Conservation (phyloP, 92 coral and sea anemone species). For the Epizoanthus rinbou region DNA sequence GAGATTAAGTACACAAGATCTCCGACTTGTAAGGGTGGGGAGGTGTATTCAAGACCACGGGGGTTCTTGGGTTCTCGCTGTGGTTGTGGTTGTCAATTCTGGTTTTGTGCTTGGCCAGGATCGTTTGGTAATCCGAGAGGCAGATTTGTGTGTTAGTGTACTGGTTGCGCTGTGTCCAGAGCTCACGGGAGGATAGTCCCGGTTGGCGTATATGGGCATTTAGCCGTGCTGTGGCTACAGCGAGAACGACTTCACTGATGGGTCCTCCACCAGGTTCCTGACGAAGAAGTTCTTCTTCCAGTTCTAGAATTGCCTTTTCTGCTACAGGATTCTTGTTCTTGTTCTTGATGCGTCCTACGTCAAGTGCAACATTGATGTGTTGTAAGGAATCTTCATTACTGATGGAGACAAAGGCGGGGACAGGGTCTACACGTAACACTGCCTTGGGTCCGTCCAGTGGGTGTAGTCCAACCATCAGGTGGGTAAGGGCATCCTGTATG, state of each 20-base stretch:
- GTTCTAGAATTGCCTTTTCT: no score
- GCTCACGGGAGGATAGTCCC: neutral
- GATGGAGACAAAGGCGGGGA: slow-evolving; percentile 48
- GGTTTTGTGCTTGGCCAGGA: slow-evolving; percentile 1
- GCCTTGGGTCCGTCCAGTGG: slow-evolving; percentile 57
- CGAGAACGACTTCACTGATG: no score
- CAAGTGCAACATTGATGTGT: slow-evolving; percentile 3
- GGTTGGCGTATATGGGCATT: no score
- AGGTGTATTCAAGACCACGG: neutral
- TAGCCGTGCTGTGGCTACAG: no score
- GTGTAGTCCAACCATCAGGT: slow-evolving; percentile 45
- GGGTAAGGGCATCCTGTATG: slow-evolving; percentile 51
- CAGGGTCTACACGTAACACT: slow-evolving; percentile 54
- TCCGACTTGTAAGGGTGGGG: no score
- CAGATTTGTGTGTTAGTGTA: slow-evolving; percentile 3
- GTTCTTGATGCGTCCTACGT: neutral
- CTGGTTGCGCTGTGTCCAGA: slow-evolving; percentile 2
- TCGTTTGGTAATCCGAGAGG: slow-evolving; percentile 11
- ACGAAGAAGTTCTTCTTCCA: no score
- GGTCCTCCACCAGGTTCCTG: no score
- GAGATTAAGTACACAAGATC: no score
- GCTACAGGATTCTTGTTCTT: no score
- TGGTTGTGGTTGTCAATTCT: neutral
- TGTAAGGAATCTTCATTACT: neutral
- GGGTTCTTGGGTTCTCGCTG: slow-evolving; percentile 2